Conservation (phyloP, 2,888 invertebrate species). For the Drosophila ezoana region DNA sequence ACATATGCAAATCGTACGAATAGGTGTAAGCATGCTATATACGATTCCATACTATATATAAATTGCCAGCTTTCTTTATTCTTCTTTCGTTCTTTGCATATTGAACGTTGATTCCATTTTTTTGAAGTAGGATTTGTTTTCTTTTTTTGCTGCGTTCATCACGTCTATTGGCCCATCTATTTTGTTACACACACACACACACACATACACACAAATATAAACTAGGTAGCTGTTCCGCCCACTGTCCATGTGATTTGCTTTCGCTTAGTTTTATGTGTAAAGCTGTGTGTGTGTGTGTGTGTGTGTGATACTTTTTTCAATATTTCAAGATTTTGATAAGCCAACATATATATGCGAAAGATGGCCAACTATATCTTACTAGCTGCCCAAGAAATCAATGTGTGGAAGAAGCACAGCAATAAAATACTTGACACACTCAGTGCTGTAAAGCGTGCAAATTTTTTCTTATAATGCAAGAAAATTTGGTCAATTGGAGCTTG, state of each 20-base stretch:
- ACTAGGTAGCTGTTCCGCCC: slow-evolving; percentile 36
- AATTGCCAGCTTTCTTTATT: slow-evolving; percentile 54
- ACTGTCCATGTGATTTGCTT: slow-evolving; percentile 48
- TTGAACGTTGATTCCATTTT: slow-evolving; percentile 23
- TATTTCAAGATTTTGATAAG: slow-evolving; percentile 64
- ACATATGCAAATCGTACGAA: slow-evolving; percentile 19
- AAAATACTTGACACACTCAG: background rate
- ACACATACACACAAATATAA: slow-evolving; percentile 4
- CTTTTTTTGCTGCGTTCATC: slow-evolving; percentile 62
- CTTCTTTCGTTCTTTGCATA: slow-evolving; percentile 26
- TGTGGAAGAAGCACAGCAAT: background rate
- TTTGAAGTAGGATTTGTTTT: slow-evolving; percentile 2
- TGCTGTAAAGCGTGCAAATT: background rate
- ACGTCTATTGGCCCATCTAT: slow-evolving; percentile 74
- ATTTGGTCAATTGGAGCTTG: too few species aligned
- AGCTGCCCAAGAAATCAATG: background rate
- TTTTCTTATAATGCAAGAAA: background rate
- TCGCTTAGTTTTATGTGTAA: slow-evolving; percentile 31
- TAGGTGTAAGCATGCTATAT: slow-evolving; percentile 41
- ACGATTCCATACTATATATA: slow-evolving; percentile 55
- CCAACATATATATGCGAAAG: slow-evolving; percentile 36
- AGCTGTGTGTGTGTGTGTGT: slow-evolving; percentile 21
- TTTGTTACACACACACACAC: slow-evolving; percentile 37
- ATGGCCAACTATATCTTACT: slow-evolving; percentile 1
- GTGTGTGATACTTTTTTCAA: slow-evolving; percentile 30